phyloP scores from a whole-genome alignment of 2,888 invertebrate species.

The Cecidostiba fungosa region DNA sequence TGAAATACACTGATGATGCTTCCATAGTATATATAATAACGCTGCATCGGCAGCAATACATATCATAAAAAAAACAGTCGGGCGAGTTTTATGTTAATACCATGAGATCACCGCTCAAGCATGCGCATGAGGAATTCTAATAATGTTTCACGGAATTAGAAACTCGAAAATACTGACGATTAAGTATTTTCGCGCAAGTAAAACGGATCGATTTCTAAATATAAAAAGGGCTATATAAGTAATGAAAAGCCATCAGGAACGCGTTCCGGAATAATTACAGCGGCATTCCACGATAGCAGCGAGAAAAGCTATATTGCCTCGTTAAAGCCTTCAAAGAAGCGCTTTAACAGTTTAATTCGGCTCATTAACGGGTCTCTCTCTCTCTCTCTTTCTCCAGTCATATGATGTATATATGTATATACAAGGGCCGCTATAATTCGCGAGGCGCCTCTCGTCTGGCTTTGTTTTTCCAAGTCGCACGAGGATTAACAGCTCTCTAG shows the following conservation, averaged over 20 bases:
- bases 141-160: neutral
- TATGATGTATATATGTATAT: neutral
- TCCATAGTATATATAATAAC: neutral
- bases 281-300: neutral
- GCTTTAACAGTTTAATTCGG: slow-evolving; percentile 24
- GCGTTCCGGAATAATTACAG: neutral
- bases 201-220: neutral
- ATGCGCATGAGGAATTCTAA: slow-evolving; percentile 1
- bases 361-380: slow-evolving; percentile 18
- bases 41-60: neutral
- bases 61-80: neutral
- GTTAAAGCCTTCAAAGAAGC: neutral
- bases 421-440: neutral
- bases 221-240: neutral
- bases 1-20: slow-evolving; percentile 3
- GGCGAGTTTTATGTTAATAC: slow-evolving; percentile 1
- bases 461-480: neutral
- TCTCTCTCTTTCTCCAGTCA: neutral
- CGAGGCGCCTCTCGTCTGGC: neutral
- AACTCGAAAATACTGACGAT: neutral
- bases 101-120: neutral
- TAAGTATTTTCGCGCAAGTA: neutral
- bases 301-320: neutral
- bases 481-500: neutral
- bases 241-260: neutral